phyloP scores from a whole-genome alignment of 2,113 vertebrate genomes.

The Junco hyemalis region DNA sequence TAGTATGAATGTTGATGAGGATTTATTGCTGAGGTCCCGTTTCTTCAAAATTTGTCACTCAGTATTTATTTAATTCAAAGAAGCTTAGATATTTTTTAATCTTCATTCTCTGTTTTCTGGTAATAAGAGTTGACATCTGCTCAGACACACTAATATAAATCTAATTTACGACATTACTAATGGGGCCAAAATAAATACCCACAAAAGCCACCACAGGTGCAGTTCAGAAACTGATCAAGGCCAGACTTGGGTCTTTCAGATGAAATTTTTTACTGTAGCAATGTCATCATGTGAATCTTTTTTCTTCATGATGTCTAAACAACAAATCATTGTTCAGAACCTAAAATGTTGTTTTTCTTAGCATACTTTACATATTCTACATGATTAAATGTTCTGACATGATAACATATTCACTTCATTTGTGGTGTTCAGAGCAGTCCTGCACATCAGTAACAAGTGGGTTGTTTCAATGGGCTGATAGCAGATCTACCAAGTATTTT shows the following conservation, averaged over 20 bases:
- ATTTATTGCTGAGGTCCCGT: not conserved
- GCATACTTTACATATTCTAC: not conserved
- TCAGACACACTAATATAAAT: not conserved
- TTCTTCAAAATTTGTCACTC: not conserved
- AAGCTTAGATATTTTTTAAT: not conserved
- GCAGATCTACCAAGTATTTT: not conserved
- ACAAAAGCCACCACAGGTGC: accelerated
- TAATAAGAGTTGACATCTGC: not conserved
- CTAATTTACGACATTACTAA: not conserved
- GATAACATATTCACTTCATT: not conserved
- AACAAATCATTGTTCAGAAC: not conserved
- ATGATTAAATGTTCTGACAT: not conserved
- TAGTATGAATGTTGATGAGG: not conserved
- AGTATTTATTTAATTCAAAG: not conserved
- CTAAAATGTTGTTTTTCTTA: not conserved
- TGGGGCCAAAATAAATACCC: not conserved
- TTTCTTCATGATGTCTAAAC: not conserved
- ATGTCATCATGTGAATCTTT: not conserved
- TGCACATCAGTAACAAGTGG: accelerated
- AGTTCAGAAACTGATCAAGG: not conserved
- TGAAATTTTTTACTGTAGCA: not conserved
- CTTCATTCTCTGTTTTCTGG: not conserved
- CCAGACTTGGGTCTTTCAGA: not conserved
- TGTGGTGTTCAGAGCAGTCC: not conserved
- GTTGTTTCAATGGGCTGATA: not conserved